Conservation (phyloP, 2,888 invertebrate species). For the Atherix ibis region DNA sequence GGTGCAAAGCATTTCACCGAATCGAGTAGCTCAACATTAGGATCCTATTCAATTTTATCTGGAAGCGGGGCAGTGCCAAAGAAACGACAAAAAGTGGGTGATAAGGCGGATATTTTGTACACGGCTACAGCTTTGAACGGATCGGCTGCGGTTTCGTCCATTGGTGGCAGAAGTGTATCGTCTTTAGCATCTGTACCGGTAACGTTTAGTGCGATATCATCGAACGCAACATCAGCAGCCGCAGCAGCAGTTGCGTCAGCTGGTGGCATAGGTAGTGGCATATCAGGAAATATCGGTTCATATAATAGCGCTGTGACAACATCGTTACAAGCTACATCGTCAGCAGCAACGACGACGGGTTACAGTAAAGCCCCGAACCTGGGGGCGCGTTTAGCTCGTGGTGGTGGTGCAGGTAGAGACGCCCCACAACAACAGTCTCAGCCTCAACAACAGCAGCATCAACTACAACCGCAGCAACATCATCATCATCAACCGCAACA, state of each 20-base stretch:
- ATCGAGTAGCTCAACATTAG: conserved; percentile 6
- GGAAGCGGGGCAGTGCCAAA: conserved; percentile 13
- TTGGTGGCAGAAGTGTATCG: no score
- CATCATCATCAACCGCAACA: conserved; percentile 2
- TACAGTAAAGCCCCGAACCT: conserved; percentile 27
- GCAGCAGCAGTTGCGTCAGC: conserved; percentile 11
- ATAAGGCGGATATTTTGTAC: conserved; percentile 4
- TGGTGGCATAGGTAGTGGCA: conserved; percentile 11
- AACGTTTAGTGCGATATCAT: conserved; percentile 2
- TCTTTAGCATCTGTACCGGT: no score
- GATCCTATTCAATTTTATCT: conserved; percentile 8
- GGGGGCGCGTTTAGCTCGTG: conserved; percentile 26
- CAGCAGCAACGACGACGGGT: conserved; percentile 25
- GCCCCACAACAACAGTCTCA: conserved; percentile 18
- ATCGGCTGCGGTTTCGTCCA: conserved; percentile 2
- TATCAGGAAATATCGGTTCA: no score
- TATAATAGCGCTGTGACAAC: conserved; percentile 13
- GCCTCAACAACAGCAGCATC: not conserved
- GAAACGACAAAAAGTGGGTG: conserved; percentile 13
- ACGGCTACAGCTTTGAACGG: not conserved
- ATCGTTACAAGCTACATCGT: conserved; percentile 14
- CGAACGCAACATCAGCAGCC: conserved; percentile 10
- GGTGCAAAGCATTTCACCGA: no score
- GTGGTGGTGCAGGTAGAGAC: conserved; percentile 20
- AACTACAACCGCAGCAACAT: conserved; percentile 1